Base-by-base conservation (phyloP, 2,888 invertebrate genomes). In the Cerceris ruficornis region DNA sequence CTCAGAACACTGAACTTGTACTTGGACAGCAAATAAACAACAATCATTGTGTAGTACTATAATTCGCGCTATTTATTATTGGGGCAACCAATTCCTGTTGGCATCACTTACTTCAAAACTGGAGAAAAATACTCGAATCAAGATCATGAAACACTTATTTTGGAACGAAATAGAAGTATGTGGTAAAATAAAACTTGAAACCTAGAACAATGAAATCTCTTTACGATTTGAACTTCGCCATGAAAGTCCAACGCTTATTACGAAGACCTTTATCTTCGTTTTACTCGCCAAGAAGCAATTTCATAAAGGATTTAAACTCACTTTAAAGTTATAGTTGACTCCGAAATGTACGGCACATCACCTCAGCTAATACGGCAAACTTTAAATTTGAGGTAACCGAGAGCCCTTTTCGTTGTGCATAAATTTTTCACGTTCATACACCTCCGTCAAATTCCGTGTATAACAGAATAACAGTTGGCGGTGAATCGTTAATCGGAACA, bases 271-370 rank as follows among this genome's bases (percentile, higher is more conserved):
- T 28, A 28, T 28, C 58, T 59, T 41, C 13, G 15, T 41, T 59
- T 59, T 41, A 41, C 41, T 59, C 41, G 41, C 58, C 58, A 14
- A 41, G 42, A 41, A 42, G 42, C 58, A 41, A 59, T 59, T 59
- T 59, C 58, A 41, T 14, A 28, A 57, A 41, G 58, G 58, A 59
- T 41, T 59, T 59, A 59, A 59, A 59, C 41, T 42, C 58, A 59
- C 58, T 41, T 59, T 41, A 59, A 59, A 59, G n/a, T 59, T 59
- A 59, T 42, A 39, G 58, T 11, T 59, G 42, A 41, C 42, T 6
- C 52, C 50, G 14, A 9, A 6, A 28, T 52, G 41, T 28, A 46
- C 2, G 61, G 8, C 46, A 15, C 14, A 39, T 41, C 39, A 9
- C 41, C 39, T 28, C 28, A 39, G n/a, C n/a, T 58, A 15, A 28